Percentiles rank a stretch among this genome's conserved stretches.
phyloP scores from a whole-genome alignment of 2,113 vertebrate genomes.

The Hystrix brachyura region DNA sequence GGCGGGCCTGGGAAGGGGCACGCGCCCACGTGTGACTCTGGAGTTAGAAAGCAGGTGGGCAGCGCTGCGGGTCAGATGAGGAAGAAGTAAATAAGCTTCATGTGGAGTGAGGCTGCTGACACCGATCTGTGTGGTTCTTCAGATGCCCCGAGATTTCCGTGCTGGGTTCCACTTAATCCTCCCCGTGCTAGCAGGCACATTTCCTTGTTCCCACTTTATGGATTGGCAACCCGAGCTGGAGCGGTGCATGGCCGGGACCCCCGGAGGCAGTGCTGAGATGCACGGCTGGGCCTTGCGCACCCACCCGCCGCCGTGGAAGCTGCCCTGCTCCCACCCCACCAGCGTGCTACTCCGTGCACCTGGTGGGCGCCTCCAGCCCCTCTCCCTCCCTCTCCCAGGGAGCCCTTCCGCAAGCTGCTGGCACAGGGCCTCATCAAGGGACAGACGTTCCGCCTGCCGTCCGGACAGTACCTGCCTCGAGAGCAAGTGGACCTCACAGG shows the following conservation, averaged over 20 bases:
- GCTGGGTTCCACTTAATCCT: background rate
- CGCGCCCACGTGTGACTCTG: background rate
- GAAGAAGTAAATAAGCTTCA: background rate
- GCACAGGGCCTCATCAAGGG: constrained; percentile 98
- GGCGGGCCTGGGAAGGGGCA: too few relatives aligned
- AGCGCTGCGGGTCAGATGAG: background rate
- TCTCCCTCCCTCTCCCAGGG: constrained; percentile 87
- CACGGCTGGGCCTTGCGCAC: too few relatives aligned
- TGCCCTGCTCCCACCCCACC: background rate
- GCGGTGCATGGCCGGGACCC: background rate
- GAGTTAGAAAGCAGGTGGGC: background rate
- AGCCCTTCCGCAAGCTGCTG: constrained; percentile 96
- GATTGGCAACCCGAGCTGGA: background rate
- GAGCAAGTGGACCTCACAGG: constrained; percentile 95
- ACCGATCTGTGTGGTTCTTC: too few relatives aligned
- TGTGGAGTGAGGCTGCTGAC: background rate
- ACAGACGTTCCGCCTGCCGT: constrained; percentile 93
- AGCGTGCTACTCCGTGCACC: too few relatives aligned
- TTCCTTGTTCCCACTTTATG: background rate
- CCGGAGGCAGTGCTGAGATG: too few relatives aligned
- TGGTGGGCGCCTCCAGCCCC: background rate
- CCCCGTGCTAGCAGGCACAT: background rate
- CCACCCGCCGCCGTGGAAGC: too few relatives aligned
- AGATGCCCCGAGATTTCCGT: too few relatives aligned
- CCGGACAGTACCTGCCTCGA: constrained; percentile 93